Base-by-base conservation (phyloP, 2,113 vertebrate genomes). In the Hyperoodon ampullatus region DNA sequence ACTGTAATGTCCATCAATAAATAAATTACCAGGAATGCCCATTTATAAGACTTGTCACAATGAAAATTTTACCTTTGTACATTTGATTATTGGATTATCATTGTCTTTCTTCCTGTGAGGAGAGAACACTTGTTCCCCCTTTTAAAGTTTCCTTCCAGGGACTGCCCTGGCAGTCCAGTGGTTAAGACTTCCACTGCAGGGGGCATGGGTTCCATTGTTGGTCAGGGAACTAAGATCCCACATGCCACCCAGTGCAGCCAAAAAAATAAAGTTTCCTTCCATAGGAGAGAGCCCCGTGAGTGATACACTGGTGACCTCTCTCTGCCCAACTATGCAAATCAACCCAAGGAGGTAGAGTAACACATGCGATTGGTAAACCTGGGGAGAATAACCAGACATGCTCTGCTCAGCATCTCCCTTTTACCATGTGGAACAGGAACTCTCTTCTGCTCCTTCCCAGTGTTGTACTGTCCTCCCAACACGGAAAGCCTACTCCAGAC, bases 1-100 rank as follows among this genome's bases (percentile, higher is more conserved):
- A 75, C 65, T 75, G 53, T 88, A 95, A 92, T 89, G 33, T 42
- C 77, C 58, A 83, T 86, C 42, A 83, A 65, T 24, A 96, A 91
- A 66, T 50, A 28, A 35, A 33, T 82, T 74, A 82, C 47, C 50
- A 89, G 61, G 66, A 75, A 8, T 35, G 53, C 26, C 30, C 14
- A 78, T 28, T 78, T 88, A 74, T 3, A 19, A 47, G 24, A 60
- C 24, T 53, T 85, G n/a, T 94, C 72, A 82, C 33, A 42, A 61
- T 74, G 77, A 15, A 33, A 93, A 80, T 80, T 72, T 94, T 83
- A 78, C 77, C 66, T 91, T 65, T 66, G 35, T 23, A 24, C 61
- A 61, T 84, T 92, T 93, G 65, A 39, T 87, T 87, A 65, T 35
- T 23, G 21, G n/a, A n/a, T 85, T 90, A 33, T 90, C 74, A 80